Conservation (phyloP, 2,113 vertebrate genomes). For the Mugil cephalus region DNA sequence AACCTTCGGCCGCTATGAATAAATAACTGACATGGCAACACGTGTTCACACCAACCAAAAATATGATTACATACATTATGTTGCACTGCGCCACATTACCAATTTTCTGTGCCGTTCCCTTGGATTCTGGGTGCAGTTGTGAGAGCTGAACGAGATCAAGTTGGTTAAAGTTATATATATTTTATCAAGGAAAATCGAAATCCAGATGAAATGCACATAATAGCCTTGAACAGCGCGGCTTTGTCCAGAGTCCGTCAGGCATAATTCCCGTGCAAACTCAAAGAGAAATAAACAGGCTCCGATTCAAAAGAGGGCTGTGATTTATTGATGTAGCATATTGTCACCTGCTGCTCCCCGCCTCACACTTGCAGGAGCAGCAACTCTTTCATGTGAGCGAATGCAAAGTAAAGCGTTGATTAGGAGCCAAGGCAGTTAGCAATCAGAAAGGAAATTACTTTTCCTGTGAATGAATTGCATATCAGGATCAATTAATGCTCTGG, state of each 20-base stretch:
- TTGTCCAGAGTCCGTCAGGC: not conserved
- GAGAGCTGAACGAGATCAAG: too few relatives aligned
- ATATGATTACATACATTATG: not conserved
- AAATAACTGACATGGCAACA: slow-evolving; percentile 10
- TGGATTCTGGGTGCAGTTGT: too few relatives aligned
- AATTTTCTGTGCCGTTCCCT: not conserved
- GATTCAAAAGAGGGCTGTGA: slow-evolving; percentile 15
- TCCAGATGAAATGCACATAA: not conserved
- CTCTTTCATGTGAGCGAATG: slow-evolving; percentile 52
- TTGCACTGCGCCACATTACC: not conserved
- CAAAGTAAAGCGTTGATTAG: slow-evolving; percentile 67
- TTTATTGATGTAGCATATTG: slow-evolving; percentile 48
- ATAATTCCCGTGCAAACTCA: slow-evolving; percentile 12
- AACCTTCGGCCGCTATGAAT: slow-evolving; percentile 10
- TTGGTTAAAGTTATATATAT: not conserved
- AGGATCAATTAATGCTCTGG: slow-evolving; percentile 72
- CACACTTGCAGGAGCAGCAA: slow-evolving; percentile 11
- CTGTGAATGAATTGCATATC: slow-evolving; percentile 73
- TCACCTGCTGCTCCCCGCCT: slow-evolving; percentile 38
- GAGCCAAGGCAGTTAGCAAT: slow-evolving; percentile 65
- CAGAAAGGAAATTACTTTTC: slow-evolving; percentile 72
- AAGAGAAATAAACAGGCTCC: slow-evolving; percentile 32
- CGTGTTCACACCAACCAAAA: slow-evolving; percentile 9
- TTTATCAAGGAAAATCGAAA: slow-evolving; percentile 6
- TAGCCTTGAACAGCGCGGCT: not conserved